These are phyloP conservation scores for Crenichthys baileyi DNA, from an alignment of 2,797 vertebrate genomes.

Conservation along the genomic window DNA sequence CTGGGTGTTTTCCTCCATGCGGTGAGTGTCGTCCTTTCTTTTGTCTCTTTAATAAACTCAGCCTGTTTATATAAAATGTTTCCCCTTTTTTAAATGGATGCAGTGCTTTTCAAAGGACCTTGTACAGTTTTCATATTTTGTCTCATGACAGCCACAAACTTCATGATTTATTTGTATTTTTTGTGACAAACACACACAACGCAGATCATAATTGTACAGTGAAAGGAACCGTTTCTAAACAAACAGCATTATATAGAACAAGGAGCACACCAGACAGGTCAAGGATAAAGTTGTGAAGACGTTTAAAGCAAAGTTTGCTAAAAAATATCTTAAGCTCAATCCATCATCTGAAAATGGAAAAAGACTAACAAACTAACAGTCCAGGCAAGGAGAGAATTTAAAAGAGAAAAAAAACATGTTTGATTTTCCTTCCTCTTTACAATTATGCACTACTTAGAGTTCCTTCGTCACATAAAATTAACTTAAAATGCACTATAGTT, in stretches of 20 bases:
- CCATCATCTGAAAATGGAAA: background rate
- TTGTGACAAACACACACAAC: background rate
- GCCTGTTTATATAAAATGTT: background rate
- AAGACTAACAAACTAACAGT: background rate
- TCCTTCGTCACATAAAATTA: too few relatives aligned
- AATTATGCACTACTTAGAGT: background rate
- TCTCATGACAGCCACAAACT: too few relatives aligned
- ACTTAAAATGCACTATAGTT: too few relatives aligned
- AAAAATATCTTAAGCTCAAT: background rate
- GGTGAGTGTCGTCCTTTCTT: conserved; percentile 75
- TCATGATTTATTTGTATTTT: background rate
- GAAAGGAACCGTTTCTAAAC: background rate
- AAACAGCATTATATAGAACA: background rate
- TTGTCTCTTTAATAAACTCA: background rate
- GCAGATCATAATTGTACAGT: background rate
- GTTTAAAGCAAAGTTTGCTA: background rate
- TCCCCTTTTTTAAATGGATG: background rate
- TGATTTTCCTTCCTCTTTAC: background rate
- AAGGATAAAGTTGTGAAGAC: background rate
- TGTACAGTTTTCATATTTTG: background rate
- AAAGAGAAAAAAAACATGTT: background rate
- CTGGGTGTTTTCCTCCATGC: conserved; percentile 84
- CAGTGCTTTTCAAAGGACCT: background rate
- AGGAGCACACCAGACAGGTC: background rate
- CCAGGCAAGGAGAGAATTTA: background rate